Evolutionary conservation across 2,113 vertebrate genomes (phyloP), one percentile per base, ranked within the genome.

Genomic region (Ascaphus truei): DNA sequence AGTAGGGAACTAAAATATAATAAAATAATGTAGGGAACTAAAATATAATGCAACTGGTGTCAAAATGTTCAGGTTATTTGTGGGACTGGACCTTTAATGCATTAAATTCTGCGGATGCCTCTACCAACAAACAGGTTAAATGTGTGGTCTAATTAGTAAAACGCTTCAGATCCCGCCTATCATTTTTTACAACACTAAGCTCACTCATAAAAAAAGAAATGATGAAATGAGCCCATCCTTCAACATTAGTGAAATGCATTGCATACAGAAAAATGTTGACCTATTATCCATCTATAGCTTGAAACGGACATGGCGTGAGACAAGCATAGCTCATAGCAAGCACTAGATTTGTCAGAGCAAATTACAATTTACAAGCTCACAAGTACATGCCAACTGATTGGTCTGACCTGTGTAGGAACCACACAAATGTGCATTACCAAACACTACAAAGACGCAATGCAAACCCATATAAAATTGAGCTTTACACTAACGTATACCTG

Each of bases 301-400:
- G 12, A 68, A 68, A 68, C n/a, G 65, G 65, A 58, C 65, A 68
- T 13, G 25, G 31, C 15, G 36, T 11, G 22, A 67, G 34, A 57
- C 18, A 9, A 57, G 57, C 64, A 57, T 57, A 22, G 64, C 64
- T 47, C 20, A 57, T 47, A 57, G 36, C 64, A 47, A 57, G 18
- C 64, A 67, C 51, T 56, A 31, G 47, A 56, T 65, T 66, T 56
- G 52, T 57, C 64, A 67, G 37, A 34, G 27, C n/a, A 67, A 56
- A 67, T 57, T 47, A 67, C 26, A 30, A 12, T 18, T 22, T 20
- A n/a, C n/a, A n/a, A n/a, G 20, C 20, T 52, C 62, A 55, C 37
- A 36, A 13, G 56, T 26, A 43, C 12, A 16, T 13, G 8, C 11
- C 20, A 18, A 5, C 41, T 18, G 20, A 57, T 11, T 15, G 12